Base-by-base conservation (phyloP, 2,888 invertebrate genomes). In the Trachelus iudaicus region DNA sequence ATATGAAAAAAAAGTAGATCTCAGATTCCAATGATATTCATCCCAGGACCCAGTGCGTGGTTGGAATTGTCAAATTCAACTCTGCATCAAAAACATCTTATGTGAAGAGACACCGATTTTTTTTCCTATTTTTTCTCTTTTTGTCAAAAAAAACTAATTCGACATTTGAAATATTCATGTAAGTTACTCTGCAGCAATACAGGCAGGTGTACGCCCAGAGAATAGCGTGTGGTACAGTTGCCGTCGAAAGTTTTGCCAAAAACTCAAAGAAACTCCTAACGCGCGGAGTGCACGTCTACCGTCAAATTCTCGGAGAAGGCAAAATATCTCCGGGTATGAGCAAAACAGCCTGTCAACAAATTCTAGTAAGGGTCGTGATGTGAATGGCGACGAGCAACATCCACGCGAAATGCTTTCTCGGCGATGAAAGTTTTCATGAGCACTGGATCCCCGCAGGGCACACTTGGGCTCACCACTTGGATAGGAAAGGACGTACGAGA, bases 391-490 rank as follows among this genome's bases (percentile, higher is more conserved):
- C 23, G 23, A 56, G 56, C 23, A 56, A 15, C 56, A 56, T 23
- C 56, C 56, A 56, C 56, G 56, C 56, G 56, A 56, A 56, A 56
- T 56, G 56, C 56, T 56, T 56, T 56, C 56, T 23, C 56, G 56
- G 56, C 56, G 56, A 34, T 71, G 33, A 71, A 71, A 71, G 31
- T 71, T 71, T 71, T 71, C 71, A 71, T 13, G 33, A 34, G 71
- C 31, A 71, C 71, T 31, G 71, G 15, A 71, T 71, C 71, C 71
- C 71, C 71, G 33, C 71, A 34, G 71, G 71, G 71, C 71, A 71
- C 71, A 71, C 71, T 71, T 71, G 31, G 31, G 71, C 71, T 34
- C 33, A 23, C 71, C 33, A 71, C 71, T 71, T 71, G 71, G 71
- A n/a, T 31, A 71, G 31, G 71, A 31, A 34, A n/a, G 71, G 31